Base-by-base conservation (phyloP, 2,888 invertebrate genomes). In the Drosophila ustulata region DNA sequence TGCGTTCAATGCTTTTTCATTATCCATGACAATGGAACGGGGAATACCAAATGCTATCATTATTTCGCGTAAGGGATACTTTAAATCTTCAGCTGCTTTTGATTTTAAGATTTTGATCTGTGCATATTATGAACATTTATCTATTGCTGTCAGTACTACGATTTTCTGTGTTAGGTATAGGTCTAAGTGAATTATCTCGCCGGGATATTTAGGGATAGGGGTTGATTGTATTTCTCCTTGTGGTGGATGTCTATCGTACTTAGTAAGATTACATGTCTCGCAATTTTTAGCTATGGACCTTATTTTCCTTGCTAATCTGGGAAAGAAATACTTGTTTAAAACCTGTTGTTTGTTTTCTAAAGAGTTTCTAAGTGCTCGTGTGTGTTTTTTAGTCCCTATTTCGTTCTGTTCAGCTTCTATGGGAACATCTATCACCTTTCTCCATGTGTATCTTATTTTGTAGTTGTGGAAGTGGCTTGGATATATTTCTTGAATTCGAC, bases 401-500 rank as follows among this genome's bases (percentile, higher is more conserved):
- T 18, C 13, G 2, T 18, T 43, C 18, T 18, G 30, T 4, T 49
- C 39, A 13, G 13, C 13, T 2, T 39, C 39, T 4, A 13, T 13
- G 5, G 39, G 13, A 4, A 18, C 9, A 30, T 49, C 30, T 13
- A 4, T 9, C 9, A 49, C 49, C 32, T 18, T 18, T 32, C 18
- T 49, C 13, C 18, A 28, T 1, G 49, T 49, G 9, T 49, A 49
- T 7, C 49, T 30, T 9, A 32, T 49, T 32, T 49, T 49, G 3
- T 18, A 49, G 9, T 4, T 8, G 7, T 4, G 6, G 1, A 32
- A 32, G 11, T 49, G 23, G n/a, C n/a, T n/a, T n/a, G n/a, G n/a
- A n/a, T 8, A 51, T n/a, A 51, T 25, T 37, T 34, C n/a, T n/a
- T 37, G 51, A n/a, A 51, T 37, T 51, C 3, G n/a, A 7, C 51